phyloP scores from a whole-genome alignment of 2,888 invertebrate genomes.

The Ophion costatus region DNA sequence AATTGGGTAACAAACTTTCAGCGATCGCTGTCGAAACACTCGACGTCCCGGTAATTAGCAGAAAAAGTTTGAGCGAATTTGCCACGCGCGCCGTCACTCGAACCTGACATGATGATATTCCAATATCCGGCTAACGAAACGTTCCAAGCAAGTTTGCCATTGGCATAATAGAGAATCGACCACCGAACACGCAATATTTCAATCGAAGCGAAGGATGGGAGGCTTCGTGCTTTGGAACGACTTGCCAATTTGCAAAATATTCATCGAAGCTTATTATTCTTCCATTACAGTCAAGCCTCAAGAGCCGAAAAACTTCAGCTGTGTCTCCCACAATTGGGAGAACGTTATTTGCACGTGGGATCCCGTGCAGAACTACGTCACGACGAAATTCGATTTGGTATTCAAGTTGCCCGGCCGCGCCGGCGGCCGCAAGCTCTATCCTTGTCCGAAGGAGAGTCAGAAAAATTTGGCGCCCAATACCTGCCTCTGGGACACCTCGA shows the following conservation, averaged over 20 bases:
- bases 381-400: slow-evolving; percentile 85
- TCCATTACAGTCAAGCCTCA: slow-evolving; percentile 85
- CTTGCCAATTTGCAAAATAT: neutral
- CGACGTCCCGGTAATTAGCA: neutral
- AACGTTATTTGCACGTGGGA: slow-evolving; percentile 91
- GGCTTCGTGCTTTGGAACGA: too few species aligned
- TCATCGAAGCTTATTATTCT: neutral
- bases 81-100: neutral
- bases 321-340: slow-evolving; percentile 90
- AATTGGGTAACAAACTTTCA: neutral
- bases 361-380: slow-evolving; percentile 85
- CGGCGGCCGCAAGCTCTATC: slow-evolving; percentile 78
- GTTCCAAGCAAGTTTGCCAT: neutral
- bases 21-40: neutral
- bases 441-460: slow-evolving; percentile 79
- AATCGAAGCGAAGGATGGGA: too few species aligned
- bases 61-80: neutral
- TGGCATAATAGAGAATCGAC: neutral
- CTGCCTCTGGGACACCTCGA: slow-evolving; percentile 85
- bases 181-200: too few species aligned
- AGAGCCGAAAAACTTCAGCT: slow-evolving; percentile 88
- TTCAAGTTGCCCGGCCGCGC: slow-evolving; percentile 83
- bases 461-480: slow-evolving; percentile 70
- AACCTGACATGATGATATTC: neutral
- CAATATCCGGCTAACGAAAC: neutral